phyloP scores from a whole-genome alignment of 2,113 vertebrate genomes.

The Antechinus flavipes region DNA sequence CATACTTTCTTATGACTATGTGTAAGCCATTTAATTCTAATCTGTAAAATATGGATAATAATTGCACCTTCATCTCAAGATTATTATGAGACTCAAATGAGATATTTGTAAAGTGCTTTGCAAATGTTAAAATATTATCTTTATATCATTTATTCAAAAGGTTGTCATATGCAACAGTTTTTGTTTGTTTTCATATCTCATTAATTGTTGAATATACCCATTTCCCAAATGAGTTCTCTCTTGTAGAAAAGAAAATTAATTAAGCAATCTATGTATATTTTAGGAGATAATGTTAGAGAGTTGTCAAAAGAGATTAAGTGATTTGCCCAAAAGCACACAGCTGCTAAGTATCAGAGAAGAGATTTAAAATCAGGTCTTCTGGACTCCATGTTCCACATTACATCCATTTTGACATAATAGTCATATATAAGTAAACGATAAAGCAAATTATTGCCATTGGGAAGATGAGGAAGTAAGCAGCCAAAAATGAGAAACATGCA shows the following conservation, averaged over 20 bases:
- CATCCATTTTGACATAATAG: not conserved
- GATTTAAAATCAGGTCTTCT: not conserved
- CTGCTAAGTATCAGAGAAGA: not conserved
- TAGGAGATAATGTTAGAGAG: not conserved
- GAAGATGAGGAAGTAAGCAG: not conserved
- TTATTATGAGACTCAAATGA: not conserved
- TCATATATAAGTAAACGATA: not conserved
- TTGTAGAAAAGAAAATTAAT: not conserved
- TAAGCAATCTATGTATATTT: not conserved
- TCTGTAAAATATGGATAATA: not conserved
- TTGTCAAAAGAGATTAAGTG: not conserved
- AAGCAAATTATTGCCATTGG: not conserved
- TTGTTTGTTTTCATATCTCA: not conserved
- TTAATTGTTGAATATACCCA: not conserved
- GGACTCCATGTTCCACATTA: not conserved
- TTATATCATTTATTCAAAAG: not conserved
- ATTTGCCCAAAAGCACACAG: not conserved
- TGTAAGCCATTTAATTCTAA: not conserved
- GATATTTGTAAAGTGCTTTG: not conserved
- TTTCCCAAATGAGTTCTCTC: not conserved
- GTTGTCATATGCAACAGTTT: not conserved
- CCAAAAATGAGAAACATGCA: conserved; percentile 13
- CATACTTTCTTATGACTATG: not conserved
- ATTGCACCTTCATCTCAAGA: not conserved
- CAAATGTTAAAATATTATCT: not conserved